Conservation (phyloP, 2,888 invertebrate genomes). For the Drosophila eohydei region DNA sequence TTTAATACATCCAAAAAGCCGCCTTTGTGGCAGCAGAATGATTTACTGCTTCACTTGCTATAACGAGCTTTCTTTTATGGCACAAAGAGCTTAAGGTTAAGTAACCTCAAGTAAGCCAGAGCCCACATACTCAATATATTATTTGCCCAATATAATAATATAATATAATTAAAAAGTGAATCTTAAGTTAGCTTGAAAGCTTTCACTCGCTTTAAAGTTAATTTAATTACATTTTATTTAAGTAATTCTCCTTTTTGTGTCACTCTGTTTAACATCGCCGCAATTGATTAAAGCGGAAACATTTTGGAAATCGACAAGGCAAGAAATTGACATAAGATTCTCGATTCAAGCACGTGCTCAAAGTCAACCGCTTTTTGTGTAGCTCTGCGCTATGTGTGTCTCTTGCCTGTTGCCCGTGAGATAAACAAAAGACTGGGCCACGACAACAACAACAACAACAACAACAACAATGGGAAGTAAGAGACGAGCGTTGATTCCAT, state of each 20-base stretch:
- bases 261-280: not conserved
- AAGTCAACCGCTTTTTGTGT: conserved; percentile 48
- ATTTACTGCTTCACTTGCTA: not conserved
- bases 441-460: conserved; percentile 1
- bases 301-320: conserved; percentile 8
- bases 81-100: not conserved
- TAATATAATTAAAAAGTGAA: not conserved
- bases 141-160: not conserved
- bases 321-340: conserved; percentile 45
- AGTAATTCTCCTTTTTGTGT: no score
- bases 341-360: conserved; percentile 49
- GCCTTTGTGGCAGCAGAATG: not conserved
- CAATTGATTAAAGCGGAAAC: conserved; percentile 23
- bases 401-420: conserved; percentile 1
- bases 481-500: conserved; percentile 24
- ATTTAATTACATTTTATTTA: no score
- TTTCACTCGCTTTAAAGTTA: no score
- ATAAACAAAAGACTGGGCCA: conserved; percentile 46
- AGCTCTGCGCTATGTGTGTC: not conserved
- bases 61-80: not conserved
- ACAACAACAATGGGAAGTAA: not conserved
- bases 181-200: not conserved
- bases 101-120: not conserved
- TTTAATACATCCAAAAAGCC: not conserved
- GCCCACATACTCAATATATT: not conserved